A percentile compares a stretch with the other conserved stretches of the same genome.
Evolutionary conservation across 2,113 vertebrate genomes (phyloP).

Genomic region (Megaptera novaeangliae): DNA sequence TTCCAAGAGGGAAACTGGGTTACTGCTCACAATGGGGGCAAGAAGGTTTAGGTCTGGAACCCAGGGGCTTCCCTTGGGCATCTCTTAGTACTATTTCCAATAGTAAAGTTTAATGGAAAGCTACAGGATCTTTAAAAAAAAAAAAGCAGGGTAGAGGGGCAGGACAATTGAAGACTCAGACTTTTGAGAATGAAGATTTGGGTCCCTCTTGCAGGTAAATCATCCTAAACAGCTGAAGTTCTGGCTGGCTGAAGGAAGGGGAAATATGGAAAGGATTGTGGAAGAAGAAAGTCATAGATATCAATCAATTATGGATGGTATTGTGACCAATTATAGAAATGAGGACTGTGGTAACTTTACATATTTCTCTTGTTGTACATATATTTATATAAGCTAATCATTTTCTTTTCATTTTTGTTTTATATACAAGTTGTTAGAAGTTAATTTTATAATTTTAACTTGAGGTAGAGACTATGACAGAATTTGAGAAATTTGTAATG

Average conservation of each 20-base stretch:
- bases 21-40: background rate
- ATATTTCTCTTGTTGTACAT: background rate
- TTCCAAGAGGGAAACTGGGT: background rate
- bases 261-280: background rate
- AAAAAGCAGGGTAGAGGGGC: background rate
- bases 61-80: background rate
- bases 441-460: background rate
- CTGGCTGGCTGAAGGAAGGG: background rate
- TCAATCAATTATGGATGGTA: background rate
- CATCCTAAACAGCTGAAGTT: background rate
- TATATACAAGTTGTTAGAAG: background rate
- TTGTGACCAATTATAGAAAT: background rate
- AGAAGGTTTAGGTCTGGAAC: background rate
- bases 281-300: background rate
- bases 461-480: background rate
- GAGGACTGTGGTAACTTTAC: background rate
- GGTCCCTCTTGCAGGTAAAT: background rate
- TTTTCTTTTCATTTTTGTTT: background rate
- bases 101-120: background rate
- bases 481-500: background rate
- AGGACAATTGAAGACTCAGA: background rate
- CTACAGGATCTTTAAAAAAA: background rate
- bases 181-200: background rate
- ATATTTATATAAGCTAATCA: background rate
- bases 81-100: background rate